These are phyloP conservation scores for Drosophila micromelanica DNA, from an alignment of 1,140 invertebrate species.

Conservation along the genomic window DNA sequence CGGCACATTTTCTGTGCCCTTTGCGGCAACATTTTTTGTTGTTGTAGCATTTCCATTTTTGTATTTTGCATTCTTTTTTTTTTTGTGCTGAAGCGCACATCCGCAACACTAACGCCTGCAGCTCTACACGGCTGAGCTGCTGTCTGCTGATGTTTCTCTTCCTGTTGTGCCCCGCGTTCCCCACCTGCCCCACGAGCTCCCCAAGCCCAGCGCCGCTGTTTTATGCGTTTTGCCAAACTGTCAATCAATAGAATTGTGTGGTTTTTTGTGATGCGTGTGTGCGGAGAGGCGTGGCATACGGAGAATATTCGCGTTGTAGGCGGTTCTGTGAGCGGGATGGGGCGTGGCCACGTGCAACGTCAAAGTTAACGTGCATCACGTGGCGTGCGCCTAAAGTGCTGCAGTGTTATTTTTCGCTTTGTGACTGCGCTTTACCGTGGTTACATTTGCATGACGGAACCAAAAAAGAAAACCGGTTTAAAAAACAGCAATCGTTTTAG, in stretches of 20 bases:
- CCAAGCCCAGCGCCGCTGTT: constrained; percentile 43
- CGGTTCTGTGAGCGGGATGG: constrained; percentile 30
- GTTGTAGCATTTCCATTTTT: background rate
- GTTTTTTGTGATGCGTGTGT: constrained; percentile 43
- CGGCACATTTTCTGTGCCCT: constrained; percentile 29
- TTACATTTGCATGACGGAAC: constrained; percentile 58
- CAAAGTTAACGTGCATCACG: constrained; percentile 76
- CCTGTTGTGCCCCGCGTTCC: constrained; percentile 7
- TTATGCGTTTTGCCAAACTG: constrained; percentile 80
- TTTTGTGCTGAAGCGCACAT: constrained; percentile 55
- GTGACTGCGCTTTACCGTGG: constrained; percentile 64
- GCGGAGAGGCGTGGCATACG: constrained; percentile 12
- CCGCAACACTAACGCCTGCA: constrained; percentile 77
- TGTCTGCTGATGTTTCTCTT: constrained; percentile 43
- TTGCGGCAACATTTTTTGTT: constrained; percentile 43
- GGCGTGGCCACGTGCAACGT: constrained; percentile 44
- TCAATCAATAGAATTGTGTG: constrained; percentile 79
- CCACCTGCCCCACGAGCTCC: background rate
- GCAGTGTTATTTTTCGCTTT: constrained; percentile 77
- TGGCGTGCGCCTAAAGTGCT: constrained; percentile 58
- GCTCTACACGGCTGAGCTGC: constrained; percentile 60
- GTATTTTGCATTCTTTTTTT: background rate
- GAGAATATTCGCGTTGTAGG: constrained; percentile 34
- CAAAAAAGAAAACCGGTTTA: constrained; percentile 4
- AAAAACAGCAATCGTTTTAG: constrained; percentile 5